Percentiles rank a stretch among this genome's conserved stretches.
Evolutionary conservation across 2,113 vertebrate genomes (phyloP).

Genomic region (Chaetodon auriga): DNA sequence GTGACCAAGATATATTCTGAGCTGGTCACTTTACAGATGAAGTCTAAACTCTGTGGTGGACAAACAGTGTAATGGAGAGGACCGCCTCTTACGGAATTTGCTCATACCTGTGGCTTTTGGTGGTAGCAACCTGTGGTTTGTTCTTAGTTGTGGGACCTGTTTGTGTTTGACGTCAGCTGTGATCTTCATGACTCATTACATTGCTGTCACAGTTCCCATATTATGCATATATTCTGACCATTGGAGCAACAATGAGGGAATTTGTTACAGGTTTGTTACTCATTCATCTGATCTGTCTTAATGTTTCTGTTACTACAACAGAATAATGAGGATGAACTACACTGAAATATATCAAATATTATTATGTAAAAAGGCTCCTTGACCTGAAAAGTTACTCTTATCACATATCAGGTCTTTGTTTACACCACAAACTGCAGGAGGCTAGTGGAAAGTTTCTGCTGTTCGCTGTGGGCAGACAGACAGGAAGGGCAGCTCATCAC

Average conservation of each 20-base stretch:
- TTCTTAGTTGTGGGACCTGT: background rate
- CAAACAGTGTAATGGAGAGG: too few species aligned
- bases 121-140: background rate
- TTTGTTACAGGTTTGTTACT: constrained; percentile 18
- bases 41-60: too few species aligned
- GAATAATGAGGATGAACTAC: background rate
- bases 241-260: background rate
- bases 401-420: constrained; percentile 56
- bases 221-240: constrained; percentile 15
- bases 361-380: constrained; percentile 14
- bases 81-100: background rate
- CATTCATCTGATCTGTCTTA: constrained; percentile 1
- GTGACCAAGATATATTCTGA: background rate
- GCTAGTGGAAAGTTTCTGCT: constrained; percentile 50
- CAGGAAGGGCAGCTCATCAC: background rate
- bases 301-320: background rate
- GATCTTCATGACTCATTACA: constrained; percentile 5
- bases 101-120: background rate
- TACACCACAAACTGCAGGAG: constrained; percentile 56
- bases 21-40: too few species aligned
- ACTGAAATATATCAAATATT: background rate
- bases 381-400: background rate
- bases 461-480: constrained; percentile 35
- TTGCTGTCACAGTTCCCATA: constrained; percentile 12
- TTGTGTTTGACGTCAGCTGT: constrained; percentile 1